Evolutionary conservation across 64 coral and sea anemone species (phyloP).

Genomic region (Cladopsammia gracilis): DNA sequence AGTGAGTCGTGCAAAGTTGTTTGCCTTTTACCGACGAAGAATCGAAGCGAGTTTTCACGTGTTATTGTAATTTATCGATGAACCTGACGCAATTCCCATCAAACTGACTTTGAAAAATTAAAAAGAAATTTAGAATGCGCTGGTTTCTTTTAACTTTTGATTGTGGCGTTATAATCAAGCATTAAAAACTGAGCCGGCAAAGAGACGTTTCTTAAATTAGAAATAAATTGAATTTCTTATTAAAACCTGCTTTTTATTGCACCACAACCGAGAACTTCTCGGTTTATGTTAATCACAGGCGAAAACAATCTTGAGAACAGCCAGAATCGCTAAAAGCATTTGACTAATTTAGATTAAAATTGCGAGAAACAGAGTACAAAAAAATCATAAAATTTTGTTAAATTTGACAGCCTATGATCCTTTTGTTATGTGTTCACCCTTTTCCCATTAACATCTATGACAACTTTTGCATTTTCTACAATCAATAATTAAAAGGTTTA

Average conservation of each 20-base stretch:
- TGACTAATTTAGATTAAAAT: too few relatives aligned
- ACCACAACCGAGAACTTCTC: too few relatives aligned
- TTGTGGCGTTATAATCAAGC: slow-evolving; percentile 3
- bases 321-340: too few relatives aligned
- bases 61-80: too few relatives aligned
- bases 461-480: slow-evolving; percentile 44
- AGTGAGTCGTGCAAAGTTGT: too few relatives aligned
- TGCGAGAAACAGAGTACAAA: neutral
- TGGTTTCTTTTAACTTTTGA: neutral
- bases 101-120: too few relatives aligned
- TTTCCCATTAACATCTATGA: slow-evolving; percentile 28
- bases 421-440: neutral
- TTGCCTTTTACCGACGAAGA: too few relatives aligned
- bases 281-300: too few relatives aligned
- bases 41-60: too few relatives aligned
- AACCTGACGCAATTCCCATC: too few relatives aligned
- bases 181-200: neutral
- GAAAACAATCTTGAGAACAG: neutral
- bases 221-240: slow-evolving; percentile 13
- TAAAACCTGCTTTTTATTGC: neutral
- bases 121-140: neutral
- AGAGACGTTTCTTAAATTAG: neutral
- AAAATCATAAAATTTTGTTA: neutral
- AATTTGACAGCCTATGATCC: neutral
- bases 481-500: slow-evolving; percentile 60